Conservation (phyloP, 2,797 vertebrate species). For the Crax fasciolata region DNA sequence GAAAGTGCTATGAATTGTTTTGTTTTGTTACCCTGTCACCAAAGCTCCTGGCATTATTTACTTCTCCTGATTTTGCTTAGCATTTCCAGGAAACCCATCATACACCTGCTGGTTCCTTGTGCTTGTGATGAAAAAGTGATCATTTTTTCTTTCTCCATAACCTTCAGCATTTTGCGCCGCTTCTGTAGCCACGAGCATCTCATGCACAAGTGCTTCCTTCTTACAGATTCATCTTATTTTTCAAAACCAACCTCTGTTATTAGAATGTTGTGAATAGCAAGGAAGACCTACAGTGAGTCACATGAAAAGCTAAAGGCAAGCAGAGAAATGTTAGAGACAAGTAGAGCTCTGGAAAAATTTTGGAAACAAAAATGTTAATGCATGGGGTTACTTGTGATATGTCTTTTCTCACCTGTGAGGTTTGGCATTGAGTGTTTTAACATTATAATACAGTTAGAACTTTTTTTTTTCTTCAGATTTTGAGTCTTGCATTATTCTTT, state of each 20-base stretch:
- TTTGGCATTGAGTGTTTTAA: not conserved
- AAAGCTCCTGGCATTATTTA: not conserved
- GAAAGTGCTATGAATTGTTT: not conserved
- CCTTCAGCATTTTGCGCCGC: not conserved
- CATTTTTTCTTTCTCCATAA: not conserved
- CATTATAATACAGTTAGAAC: not conserved
- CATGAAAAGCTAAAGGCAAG: not conserved
- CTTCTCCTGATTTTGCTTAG: not conserved
- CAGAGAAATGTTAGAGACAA: not conserved
- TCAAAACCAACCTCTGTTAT: not conserved
- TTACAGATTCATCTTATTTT: not conserved
- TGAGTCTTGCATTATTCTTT: not conserved
- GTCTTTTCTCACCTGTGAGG: not conserved
- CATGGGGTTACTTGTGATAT: not conserved
- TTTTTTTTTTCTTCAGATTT: not conserved
- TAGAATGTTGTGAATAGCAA: not conserved
- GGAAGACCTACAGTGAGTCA: not conserved
- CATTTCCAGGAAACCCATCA: not conserved
- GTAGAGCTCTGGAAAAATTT: not conserved
- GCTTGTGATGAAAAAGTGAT: not conserved
- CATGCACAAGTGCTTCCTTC: accelerated
- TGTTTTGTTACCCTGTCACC: not conserved
- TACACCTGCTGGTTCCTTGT: not conserved
- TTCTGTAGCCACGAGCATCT: not conserved
- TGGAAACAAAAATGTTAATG: not conserved